phyloP scores from a whole-genome alignment of 2,797 vertebrate species.

The Characodon lateralis region DNA sequence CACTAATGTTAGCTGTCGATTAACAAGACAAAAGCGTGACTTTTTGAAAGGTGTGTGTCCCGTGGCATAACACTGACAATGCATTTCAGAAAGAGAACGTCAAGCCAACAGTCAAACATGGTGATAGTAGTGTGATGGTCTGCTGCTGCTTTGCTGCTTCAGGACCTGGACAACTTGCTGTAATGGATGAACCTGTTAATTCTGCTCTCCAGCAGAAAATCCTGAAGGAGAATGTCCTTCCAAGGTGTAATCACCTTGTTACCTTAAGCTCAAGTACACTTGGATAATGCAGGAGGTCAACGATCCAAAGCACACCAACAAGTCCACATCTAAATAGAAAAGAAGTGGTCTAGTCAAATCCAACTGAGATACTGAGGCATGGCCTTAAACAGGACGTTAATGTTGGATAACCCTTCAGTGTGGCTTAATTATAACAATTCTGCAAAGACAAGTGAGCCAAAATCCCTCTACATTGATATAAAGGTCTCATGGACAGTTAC shows the following conservation, averaged over 20 bases:
- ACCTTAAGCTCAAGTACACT: not conserved
- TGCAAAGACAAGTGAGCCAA: not conserved
- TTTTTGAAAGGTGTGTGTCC: not conserved
- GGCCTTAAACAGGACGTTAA: too few species aligned
- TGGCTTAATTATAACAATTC: not conserved
- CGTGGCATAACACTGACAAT: not conserved
- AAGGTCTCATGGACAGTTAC: not conserved
- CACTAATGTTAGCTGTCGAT: not conserved
- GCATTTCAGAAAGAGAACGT: not conserved
- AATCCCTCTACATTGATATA: not conserved
- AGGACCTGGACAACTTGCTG: not conserved
- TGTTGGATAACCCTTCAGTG: too few species aligned
- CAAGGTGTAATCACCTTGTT: not conserved
- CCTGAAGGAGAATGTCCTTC: not conserved
- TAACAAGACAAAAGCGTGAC: not conserved
- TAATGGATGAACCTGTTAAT: not conserved
- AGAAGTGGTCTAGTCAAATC: too few species aligned
- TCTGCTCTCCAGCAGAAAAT: not conserved
- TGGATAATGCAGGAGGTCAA: not conserved
- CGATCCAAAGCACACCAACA: not conserved
- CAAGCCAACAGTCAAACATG: not conserved
- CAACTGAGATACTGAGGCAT: too few species aligned
- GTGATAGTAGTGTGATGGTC: not conserved
- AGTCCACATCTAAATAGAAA: too few species aligned
- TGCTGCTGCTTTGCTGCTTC: not conserved